These are phyloP conservation scores for Actinemys pallida DNA, from an alignment of 2,113 vertebrate species.

Conservation along the genomic window DNA sequence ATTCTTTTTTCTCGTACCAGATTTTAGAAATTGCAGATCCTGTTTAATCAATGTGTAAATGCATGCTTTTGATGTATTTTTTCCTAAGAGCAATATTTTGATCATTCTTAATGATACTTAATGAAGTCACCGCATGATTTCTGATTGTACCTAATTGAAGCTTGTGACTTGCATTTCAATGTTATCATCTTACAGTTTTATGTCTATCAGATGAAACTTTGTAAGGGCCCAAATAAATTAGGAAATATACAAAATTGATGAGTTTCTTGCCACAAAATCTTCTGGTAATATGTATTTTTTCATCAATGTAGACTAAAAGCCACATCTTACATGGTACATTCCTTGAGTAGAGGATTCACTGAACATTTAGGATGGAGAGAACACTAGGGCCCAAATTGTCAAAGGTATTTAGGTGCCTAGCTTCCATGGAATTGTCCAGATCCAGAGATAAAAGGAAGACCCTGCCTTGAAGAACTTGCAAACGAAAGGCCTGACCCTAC, in stretches of 20 bases:
- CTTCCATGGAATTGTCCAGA: neutral
- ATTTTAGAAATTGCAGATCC: constrained; percentile 87
- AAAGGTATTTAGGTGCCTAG: neutral
- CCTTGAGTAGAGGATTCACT: neutral
- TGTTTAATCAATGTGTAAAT: constrained; percentile 89
- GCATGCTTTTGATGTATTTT: constrained; percentile 88
- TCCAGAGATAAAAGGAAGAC: neutral
- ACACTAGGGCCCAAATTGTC: neutral
- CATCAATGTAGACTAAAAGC: constrained; percentile 48
- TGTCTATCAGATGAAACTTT: constrained; percentile 80
- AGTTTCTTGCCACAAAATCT: constrained; percentile 55
- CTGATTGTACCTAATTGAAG: constrained; percentile 89
- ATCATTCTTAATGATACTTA: constrained; percentile 91
- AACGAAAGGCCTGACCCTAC: neutral
- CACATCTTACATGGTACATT: neutral
- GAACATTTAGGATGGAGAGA: constrained; percentile 7
- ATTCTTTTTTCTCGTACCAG: constrained; percentile 83
- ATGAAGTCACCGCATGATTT: constrained; percentile 89
- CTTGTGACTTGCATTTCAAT: constrained; percentile 88
- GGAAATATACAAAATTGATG: constrained; percentile 65
- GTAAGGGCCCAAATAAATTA: constrained; percentile 76
- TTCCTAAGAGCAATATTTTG: constrained; percentile 90
- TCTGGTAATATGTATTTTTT: constrained; percentile 54
- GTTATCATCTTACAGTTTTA: constrained; percentile 82
- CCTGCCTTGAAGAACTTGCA: rapidly evolving